phyloP scores from a whole-genome alignment of 2,113 vertebrate genomes.

The Meles meles region DNA sequence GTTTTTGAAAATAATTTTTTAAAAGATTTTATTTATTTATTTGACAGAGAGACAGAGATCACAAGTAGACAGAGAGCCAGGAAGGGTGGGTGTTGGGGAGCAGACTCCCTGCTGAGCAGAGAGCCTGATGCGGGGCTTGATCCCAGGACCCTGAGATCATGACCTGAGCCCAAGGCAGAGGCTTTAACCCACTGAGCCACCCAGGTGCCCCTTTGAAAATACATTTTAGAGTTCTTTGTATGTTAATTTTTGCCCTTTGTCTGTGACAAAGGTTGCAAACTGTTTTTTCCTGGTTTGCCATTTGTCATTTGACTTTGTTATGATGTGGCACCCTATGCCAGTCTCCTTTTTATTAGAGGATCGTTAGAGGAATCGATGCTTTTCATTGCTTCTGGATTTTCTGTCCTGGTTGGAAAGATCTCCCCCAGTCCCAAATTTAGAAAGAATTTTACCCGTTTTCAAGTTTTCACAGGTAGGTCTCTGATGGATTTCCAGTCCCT shows the following conservation, averaged over 20 bases:
- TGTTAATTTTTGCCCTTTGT: background rate
- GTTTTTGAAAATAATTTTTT: background rate
- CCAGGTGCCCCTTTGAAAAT: background rate
- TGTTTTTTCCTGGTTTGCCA: background rate
- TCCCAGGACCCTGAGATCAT: no score
- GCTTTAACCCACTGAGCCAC: no score
- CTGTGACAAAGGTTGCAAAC: background rate
- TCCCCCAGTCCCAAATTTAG: background rate
- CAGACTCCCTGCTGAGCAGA: no score
- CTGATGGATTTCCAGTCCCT: background rate
- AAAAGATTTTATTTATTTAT: no score
- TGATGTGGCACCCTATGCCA: fast-evolving
- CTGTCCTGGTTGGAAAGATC: background rate
- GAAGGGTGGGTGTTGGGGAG: no score
- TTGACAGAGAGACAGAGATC: no score
- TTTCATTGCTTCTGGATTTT: background rate
- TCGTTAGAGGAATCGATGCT: background rate
- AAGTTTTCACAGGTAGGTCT: background rate
- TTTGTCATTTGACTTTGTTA: background rate
- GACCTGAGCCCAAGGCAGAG: no score
- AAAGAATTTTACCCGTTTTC: background rate
- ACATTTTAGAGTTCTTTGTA: background rate
- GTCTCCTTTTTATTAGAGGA: background rate
- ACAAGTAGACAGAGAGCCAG: no score
- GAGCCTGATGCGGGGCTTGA: no score